A percentile compares a stretch with the other conserved stretches of the same genome.
phyloP scores from a whole-genome alignment of 1,140 invertebrate species.

The Uloborus diversus region DNA sequence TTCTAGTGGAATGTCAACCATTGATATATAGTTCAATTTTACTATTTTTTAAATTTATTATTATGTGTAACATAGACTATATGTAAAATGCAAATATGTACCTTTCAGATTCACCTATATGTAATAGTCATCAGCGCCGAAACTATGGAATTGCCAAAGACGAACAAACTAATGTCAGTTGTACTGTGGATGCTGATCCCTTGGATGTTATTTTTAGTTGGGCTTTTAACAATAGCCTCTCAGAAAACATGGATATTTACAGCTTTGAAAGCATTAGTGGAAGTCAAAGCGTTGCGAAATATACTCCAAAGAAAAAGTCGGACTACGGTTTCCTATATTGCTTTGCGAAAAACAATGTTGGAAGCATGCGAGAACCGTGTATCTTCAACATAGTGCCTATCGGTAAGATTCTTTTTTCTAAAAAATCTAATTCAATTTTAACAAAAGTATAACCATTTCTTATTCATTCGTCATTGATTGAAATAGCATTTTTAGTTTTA shows the following conservation, averaged over 20 bases:
- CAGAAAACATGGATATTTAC: neutral
- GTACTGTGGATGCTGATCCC: slow-evolving; percentile 88
- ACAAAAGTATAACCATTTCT: too few species aligned
- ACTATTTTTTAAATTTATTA: too few species aligned
- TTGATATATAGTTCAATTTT: too few species aligned
- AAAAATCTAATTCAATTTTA: too few species aligned
- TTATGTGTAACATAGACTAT: too few species aligned
- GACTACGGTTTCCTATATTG: slow-evolving; percentile 89
- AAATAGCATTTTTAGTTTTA: too few species aligned
- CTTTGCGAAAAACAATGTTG: slow-evolving; percentile 83
- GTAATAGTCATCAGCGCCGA: slow-evolving; percentile 76
- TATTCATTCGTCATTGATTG: too few species aligned
- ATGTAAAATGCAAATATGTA: too few species aligned
- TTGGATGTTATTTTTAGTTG: slow-evolving; percentile 80
- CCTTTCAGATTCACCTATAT: slow-evolving; percentile 83
- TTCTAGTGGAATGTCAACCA: too few species aligned
- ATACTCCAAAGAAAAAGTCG: slow-evolving; percentile 79
- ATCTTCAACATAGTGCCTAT: slow-evolving; percentile 90
- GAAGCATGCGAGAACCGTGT: slow-evolving; percentile 77
- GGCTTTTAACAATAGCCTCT: slow-evolving; percentile 86
- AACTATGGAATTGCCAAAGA: slow-evolving; percentile 83
- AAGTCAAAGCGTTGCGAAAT: slow-evolving; percentile 72
- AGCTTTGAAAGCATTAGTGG: slow-evolving; percentile 60
- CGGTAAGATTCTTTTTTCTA: too few species aligned
- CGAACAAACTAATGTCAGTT: slow-evolving; percentile 78